Evolutionary conservation across 2,113 vertebrate species (phyloP).

Genomic region (Engystomops pustulosus): DNA sequence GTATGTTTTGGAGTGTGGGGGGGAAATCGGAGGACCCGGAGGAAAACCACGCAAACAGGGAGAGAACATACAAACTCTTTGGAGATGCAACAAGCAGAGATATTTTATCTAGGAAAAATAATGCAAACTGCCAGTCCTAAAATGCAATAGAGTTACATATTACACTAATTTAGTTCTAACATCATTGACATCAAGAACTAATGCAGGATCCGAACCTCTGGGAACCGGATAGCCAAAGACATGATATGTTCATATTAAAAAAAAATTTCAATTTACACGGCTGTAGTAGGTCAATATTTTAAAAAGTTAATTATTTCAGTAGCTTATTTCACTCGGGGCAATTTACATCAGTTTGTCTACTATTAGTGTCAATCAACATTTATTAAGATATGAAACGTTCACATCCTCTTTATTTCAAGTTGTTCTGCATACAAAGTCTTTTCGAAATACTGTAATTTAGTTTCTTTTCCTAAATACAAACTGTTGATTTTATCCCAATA

Average conservation of each 20-base stretch:
- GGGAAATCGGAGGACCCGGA: too few relatives aligned
- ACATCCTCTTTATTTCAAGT: conserved; percentile 2
- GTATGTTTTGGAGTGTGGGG: too few relatives aligned
- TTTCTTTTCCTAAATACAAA: not conserved
- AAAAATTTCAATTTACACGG: conserved; percentile 43
- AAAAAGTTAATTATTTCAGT: conserved; percentile 46
- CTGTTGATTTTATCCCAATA: not conserved
- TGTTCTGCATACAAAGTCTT: not conserved
- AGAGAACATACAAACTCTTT: too few relatives aligned
- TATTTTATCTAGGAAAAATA: too few relatives aligned
- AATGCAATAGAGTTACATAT: too few relatives aligned
- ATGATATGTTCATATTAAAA: conserved; percentile 25
- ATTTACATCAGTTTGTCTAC: conserved; percentile 41
- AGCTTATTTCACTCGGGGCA: conserved; percentile 4
- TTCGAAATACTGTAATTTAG: not conserved
- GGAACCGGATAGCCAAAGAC: not conserved
- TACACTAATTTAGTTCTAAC: too few relatives aligned
- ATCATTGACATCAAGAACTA: not conserved
- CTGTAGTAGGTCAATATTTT: conserved; percentile 41
- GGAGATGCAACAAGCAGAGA: too few relatives aligned
- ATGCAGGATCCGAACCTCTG: not conserved
- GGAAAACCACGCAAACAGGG: too few relatives aligned
- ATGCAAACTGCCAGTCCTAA: too few relatives aligned
- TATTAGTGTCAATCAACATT: conserved; percentile 47
- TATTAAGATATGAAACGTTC: conserved; percentile 25